Conservation (phyloP, 2,113 vertebrate genomes). For the Morone saxatilis region DNA sequence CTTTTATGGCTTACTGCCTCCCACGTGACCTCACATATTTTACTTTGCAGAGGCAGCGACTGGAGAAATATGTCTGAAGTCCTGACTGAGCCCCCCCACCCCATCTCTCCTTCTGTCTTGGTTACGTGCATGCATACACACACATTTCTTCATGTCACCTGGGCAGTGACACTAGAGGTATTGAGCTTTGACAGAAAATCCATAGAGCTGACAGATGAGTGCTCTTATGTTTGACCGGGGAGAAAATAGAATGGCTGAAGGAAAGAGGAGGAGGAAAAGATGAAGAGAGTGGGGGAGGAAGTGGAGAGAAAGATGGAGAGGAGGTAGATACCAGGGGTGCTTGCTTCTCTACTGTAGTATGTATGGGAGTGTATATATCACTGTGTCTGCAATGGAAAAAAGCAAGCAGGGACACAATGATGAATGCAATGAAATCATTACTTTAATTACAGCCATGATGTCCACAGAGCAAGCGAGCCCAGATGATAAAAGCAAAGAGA, state of each 20-base stretch:
- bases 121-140: not conserved
- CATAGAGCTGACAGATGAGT: conserved; percentile 75
- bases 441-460: conserved; percentile 61
- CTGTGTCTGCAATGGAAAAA: conserved; percentile 3
- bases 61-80: conserved; percentile 26
- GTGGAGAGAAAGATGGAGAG: conserved; percentile 19
- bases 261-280: conserved; percentile 36
- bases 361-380: conserved; percentile 2
- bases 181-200: conserved; percentile 77
- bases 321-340: not conserved
- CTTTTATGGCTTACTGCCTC: conserved; percentile 47
- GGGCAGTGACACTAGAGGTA: conserved; percentile 58
- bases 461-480: conserved; percentile 13
- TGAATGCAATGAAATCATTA: conserved; percentile 55
- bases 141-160: conserved; percentile 57
- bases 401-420: conserved; percentile 38
- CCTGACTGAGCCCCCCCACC: not conserved
- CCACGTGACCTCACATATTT: conserved; percentile 60
- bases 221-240: conserved; percentile 63
- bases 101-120: conserved; percentile 14
- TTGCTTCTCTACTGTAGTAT: conserved; percentile 24
- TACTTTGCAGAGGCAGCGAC: conserved; percentile 25
- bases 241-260: conserved; percentile 69
- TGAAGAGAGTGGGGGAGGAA: conserved; percentile 37
- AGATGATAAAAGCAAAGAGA: conserved; percentile 43